Conservation (phyloP, 2,888 invertebrate genomes). For the Glaucopsyche alexis region DNA sequence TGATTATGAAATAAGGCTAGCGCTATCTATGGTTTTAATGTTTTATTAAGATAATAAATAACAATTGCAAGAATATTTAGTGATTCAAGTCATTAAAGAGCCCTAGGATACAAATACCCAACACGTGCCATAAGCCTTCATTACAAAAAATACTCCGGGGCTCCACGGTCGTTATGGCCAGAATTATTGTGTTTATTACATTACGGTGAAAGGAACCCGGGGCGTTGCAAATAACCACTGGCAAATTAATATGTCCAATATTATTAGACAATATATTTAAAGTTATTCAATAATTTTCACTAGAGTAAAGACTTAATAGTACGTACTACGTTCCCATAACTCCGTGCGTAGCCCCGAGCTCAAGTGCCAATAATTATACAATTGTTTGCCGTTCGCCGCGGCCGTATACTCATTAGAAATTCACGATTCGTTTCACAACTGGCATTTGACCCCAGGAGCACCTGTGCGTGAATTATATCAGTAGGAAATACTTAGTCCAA, state of each 20-base stretch:
- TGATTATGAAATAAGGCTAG: neutral
- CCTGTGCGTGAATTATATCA: conserved; percentile 29
- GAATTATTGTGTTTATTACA: conserved; percentile 14
- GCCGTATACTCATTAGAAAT: conserved; percentile 12
- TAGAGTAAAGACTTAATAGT: conserved; percentile 12
- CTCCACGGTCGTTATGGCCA: neutral
- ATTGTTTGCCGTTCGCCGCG: neutral
- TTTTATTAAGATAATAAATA: neutral
- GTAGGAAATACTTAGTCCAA: conserved; percentile 28
- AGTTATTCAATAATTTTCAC: conserved; percentile 21
- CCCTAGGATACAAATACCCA: conserved; percentile 9
- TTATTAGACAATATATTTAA: conserved; percentile 21
- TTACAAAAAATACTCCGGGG: neutral
- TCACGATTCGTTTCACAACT: conserved; percentile 30
- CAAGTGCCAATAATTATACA: conserved; percentile 1
- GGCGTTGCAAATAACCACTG: neutral
- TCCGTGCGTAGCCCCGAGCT: conserved; percentile 9
- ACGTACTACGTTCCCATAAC: neutral
- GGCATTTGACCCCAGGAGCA: conserved; percentile 31
- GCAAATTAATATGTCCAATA: conserved; percentile 21
- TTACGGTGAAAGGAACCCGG: conserved; percentile 18
- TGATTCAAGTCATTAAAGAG: neutral
- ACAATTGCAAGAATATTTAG: neutral
- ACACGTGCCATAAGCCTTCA: conserved; percentile 4
- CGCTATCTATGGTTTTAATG: neutral